Evolutionary conservation across 2,888 invertebrate species (phyloP), one percentile per base, ranked within the genome.

Genomic region (Ophioninae sp.): DNA sequence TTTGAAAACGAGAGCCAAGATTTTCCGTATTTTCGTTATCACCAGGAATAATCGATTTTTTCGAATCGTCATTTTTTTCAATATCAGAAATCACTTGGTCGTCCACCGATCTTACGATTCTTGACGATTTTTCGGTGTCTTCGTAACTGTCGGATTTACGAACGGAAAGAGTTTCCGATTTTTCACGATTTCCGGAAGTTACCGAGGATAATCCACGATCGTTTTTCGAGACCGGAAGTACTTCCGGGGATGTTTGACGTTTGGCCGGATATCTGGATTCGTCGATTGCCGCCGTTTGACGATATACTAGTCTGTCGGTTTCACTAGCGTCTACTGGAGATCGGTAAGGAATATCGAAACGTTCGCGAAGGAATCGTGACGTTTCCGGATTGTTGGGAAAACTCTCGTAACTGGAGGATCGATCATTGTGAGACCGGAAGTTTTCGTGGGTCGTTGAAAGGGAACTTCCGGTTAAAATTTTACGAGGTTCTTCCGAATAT

Each of bases 61-160:
- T 59, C 50, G 61, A 8, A 5, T 41, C n/a, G 1, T 23, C 70
- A 21, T 17, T 37, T 1, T 50, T n/a, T 30, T 10, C 41, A 6
- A n/a, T 6, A 0, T 64, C 8, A 6, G 61, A 13, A 17, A 20
- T 65, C 6, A n/a, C 41, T 23, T 44, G 39, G 21, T 3, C 13
- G 7, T 5, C 41, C 17, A 17, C 21, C 7, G 73, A 61, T 44
- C 74, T 74, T 37, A 64, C 41, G 21, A 62, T 7, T n/a, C 73
- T 73, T 21, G 37, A 61, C 8, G n/a, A 41, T 8, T 59, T 21
- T 7, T 1, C 39, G 20, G 30, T 10, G 37, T 20, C 39, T 65
- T 41, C 41, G 13, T 8, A 41, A 0, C 21, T 39, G 8, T 6
- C 44, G 21, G 44, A 10, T 21, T 8, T 8, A 44, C 67, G 17